Conservation (phyloP, 2,113 vertebrate genomes). For the human region GRCh38 chr2:151103001-151103500, state of each 20-base stretch:
- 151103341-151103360: background rate
- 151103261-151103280: background rate
- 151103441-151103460: background rate
- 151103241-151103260: background rate
- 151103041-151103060: background rate
- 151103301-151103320: background rate
- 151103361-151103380: background rate
- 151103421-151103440: background rate
- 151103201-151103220: background rate
- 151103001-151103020: background rate
- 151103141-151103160: constrained; percentile 23
- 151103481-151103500: background rate
- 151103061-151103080: background rate
- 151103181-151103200: background rate
- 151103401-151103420: background rate
- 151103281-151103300: background rate
- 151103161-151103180: background rate
- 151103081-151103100: background rate
- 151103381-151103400: background rate
- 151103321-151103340: background rate
- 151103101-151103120: too few relatives aligned
- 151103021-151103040: background rate
- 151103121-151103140: background rate
- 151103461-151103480: background rate
- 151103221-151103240: background rate